Base-by-base conservation (phyloP, 2,113 vertebrate species). In the Hoplias malabaricus region DNA sequence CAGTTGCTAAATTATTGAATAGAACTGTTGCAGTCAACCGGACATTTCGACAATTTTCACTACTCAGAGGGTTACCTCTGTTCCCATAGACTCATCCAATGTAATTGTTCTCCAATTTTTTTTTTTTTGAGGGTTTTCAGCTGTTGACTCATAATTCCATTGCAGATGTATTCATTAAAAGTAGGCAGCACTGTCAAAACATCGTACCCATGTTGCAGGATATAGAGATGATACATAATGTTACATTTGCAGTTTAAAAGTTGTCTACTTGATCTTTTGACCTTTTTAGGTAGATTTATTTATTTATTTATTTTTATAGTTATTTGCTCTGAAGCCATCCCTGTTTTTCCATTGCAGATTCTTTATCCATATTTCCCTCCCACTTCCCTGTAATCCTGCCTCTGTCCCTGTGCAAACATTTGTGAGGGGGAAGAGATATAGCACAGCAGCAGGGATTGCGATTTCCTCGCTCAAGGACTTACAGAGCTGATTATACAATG, bases 371-470 rank as follows among this genome's bases (percentile, higher is more conserved):
- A 21, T 16, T 25, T 69, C 70, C 1, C 1, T 70, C 61, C 27
- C 3, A 46, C 43, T 69, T 34, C 13, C 23, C 12, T 43, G 57
- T 69, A 69, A 70, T 82, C 59, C 71, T 42, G 19, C 65, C 16
- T 70, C 36, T 31, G 29, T 43, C 54, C 72, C 31, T 23, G 0
- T 40, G 33, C 33, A 36, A 66, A 62, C 40, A 61, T 73, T 62
- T 50, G 63, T 74, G 71, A 50, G 69, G 33, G 34, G 23, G 11
- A 66, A 62, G 50, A 72, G 69, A 77, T 54, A 34, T 50, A 21
- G 59, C 53, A 66, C 57, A 69, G 43, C 73, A 77, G 73, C 62
- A 73, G 27, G 81, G 73, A 80, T 69, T 80, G 80, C 23, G 11
- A 77, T 69, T 43, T 80, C 54, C 38, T 61, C 21, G 29, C 65